Evolutionary conservation across 2,797 vertebrate species (phyloP).

Genomic region (Smutsia temminckii): DNA sequence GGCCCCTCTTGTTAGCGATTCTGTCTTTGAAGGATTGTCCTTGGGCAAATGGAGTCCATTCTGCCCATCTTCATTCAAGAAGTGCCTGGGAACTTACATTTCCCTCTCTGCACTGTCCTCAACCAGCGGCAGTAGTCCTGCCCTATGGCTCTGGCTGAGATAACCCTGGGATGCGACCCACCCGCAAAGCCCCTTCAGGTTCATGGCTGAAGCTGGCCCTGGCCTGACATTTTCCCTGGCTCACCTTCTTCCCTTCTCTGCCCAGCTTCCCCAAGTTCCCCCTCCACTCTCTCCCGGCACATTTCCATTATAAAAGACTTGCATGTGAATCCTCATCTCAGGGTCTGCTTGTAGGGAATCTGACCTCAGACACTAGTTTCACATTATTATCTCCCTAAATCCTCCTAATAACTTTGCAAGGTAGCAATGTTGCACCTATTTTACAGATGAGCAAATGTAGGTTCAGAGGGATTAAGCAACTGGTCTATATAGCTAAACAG

Average conservation of each 20-base stretch:
- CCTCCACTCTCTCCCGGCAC: neutral
- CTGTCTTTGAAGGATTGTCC: neutral
- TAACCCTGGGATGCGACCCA: neutral
- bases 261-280: neutral
- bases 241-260: neutral
- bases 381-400: neutral
- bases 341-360: neutral
- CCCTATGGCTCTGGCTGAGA: neutral
- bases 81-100: neutral
- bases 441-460: neutral
- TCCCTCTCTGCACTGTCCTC: neutral
- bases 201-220: neutral
- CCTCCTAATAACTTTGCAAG: neutral
- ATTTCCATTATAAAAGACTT: neutral
- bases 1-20: neutral
- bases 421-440: rapidly evolving
- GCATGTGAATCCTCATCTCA: too few species aligned
- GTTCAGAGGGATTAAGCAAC: neutral
- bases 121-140: neutral
- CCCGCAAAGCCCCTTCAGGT: neutral
- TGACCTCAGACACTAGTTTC: neutral
- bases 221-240: neutral
- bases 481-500: neutral
- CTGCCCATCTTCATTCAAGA: neutral
- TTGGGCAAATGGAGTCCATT: neutral